Percentiles rank a stretch among this genome's conserved stretches.
Evolutionary conservation across 2,888 invertebrate species (phyloP).

Genomic region (Oxyteleia sp.): DNA sequence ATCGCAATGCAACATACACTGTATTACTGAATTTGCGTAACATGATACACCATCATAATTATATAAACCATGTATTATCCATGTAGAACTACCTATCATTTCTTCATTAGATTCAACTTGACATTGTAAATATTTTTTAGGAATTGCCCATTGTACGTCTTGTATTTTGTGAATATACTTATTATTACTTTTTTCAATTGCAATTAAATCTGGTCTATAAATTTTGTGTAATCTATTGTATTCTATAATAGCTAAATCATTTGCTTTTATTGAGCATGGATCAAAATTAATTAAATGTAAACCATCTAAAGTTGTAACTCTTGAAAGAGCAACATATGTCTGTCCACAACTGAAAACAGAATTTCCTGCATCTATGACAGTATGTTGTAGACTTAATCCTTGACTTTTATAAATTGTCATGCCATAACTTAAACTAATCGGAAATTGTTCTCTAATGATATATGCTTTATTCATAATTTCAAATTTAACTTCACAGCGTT

Average conservation of each 20-base stretch:
- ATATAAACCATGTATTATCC: slow-evolving; percentile 19
- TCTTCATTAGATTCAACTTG: background rate
- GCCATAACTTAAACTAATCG: slow-evolving; percentile 31
- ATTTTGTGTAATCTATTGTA: slow-evolving; percentile 21
- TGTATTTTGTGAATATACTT: background rate
- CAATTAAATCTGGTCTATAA: slow-evolving; percentile 22
- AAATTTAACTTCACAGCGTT: slow-evolving; percentile 75
- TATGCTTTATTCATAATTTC: slow-evolving; percentile 48
- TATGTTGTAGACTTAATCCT: background rate
- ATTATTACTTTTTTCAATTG: slow-evolving; percentile 1
- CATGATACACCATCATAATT: slow-evolving; percentile 33
- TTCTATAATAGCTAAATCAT: slow-evolving; percentile 16
- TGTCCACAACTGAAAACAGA: slow-evolving; percentile 28
- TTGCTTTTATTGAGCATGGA: slow-evolving; percentile 15
- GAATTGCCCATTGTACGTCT: slow-evolving; percentile 14
- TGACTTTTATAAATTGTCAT: background rate
- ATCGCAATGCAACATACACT: slow-evolving; percentile 17
- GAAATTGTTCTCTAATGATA: slow-evolving; percentile 27
- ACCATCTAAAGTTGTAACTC: slow-evolving; percentile 7
- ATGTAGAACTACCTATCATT: background rate
- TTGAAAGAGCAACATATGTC: slow-evolving; percentile 20
- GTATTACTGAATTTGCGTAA: slow-evolving; percentile 37
- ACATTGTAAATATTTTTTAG: slow-evolving; percentile 12
- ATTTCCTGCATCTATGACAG: slow-evolving; percentile 13
- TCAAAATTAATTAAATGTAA: slow-evolving; percentile 32